Base-by-base conservation (phyloP, 2,797 vertebrate species). In the Pterois miles region DNA sequence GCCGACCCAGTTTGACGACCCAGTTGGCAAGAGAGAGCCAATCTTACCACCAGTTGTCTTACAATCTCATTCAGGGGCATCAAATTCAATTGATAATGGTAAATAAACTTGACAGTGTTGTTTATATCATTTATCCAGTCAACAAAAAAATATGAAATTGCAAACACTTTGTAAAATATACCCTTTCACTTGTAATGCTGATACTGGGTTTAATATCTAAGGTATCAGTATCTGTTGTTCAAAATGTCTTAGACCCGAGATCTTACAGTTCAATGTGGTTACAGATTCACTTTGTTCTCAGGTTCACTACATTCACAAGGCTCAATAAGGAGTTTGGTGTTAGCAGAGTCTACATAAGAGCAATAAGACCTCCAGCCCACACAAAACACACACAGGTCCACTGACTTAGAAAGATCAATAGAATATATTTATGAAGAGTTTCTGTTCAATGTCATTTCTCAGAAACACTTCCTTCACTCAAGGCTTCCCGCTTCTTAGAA, bases 1-100 rank as follows among this genome's bases (percentile, higher is more conserved):
- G 60, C 56, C 67, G 58, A 74, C 59, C 75, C 69, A 83, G 52
- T 81, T 81, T 78, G 57, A 46, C 16, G 59, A 82, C 68, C 71
- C 66, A 86, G 50, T 80, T 68, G 53, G 65, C 50, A 70, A 66
- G 54, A 65, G 36, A 29, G 6, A 59, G 13, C 52, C 43, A 60
- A 23, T 60, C 52, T 56, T 78, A 54, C 65, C 23, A 63, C 25
- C 31, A 10, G 4, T 56, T 11, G 53, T 56, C 53, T 71, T 10
- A n/a, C 50, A 59, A 12, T 75, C 20, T 58, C 33, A 72, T 48
- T 8, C 8, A 48, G n/a, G 65, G 29, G 13, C n/a, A 36, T 72
- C 8, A 46, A 69, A 85, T 63, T 33, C 29, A 53, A 57, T 71
- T 73, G 4, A 31, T 38, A 57, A 65, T 23, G 8, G 38, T 53